Base-by-base conservation (phyloP, 2,113 vertebrate species). In the Manacus vitellinus region DNA sequence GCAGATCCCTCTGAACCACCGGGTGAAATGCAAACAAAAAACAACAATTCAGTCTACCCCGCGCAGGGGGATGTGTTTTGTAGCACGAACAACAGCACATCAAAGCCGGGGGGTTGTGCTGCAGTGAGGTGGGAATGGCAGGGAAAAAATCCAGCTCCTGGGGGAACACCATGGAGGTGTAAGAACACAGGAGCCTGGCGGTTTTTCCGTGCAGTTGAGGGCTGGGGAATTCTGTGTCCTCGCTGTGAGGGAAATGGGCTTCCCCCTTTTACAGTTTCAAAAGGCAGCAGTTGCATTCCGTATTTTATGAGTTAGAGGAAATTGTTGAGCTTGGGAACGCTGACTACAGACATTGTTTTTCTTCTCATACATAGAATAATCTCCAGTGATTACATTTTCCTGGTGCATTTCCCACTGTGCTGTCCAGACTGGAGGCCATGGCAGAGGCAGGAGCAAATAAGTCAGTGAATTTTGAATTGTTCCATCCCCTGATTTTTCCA, bases 141-240 rank as follows among this genome's bases (percentile, higher is more conserved):
- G 63, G 8, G 3, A 3, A 54, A 75, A 75, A 79, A 30, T 15
- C 13, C 3, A 18, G 5, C 31, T 68, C 18, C 24, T 41, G 12
- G 37, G 12, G 31, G 16, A 73, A 30, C 46, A 56, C 3, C 51
- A 0, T 0, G 51, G 20, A 25, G 37, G 43, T 15, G 12, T 2
- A 3, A 87, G 31, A 41, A 30, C 15, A 17, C 54, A 17, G 54
- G 21, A 73, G 33, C 41, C n/a, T 5, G 62, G 16, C 16, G 47
- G 0, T 5, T 12, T 73, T 52, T 55, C 24, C 0, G 0, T 1
- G 1, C 3, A 2, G 14, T 6, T 43, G 16, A 56, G 14, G 2
- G 7, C 4, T 67, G 47, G 35, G 66, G 49, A 52, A 68, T 84
- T 35, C 70, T 39, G 49, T n/a, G 71, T 74, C 67, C 49, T 18